Conservation (phyloP, 2,888 invertebrate species). For the Andricus curvator region DNA sequence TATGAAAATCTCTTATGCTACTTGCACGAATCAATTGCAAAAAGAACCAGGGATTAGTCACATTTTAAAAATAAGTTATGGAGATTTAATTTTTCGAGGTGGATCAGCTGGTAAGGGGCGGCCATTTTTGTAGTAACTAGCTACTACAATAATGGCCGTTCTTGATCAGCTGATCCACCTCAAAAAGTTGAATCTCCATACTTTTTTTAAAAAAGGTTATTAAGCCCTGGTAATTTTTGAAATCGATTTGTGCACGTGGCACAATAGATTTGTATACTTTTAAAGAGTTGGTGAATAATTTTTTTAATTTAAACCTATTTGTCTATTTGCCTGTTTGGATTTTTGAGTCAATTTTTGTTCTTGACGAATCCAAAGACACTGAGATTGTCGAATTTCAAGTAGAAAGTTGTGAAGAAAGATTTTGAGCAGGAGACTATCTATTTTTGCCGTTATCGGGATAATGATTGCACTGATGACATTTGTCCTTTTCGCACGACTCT, state of each 20-base stretch:
- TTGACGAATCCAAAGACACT: background rate
- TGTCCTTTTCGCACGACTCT: constrained; percentile 36
- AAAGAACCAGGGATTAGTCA: background rate
- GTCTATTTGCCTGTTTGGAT: no score
- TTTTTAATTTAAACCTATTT: no score
- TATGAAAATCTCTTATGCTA: background rate
- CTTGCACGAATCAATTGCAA: background rate
- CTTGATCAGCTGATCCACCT: background rate
- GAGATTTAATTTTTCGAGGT: background rate
- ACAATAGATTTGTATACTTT: background rate
- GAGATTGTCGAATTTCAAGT: background rate
- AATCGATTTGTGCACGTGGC: background rate
- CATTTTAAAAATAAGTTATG: background rate
- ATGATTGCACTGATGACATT: constrained; percentile 37
- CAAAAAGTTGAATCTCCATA: background rate
- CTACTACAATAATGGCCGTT: background rate
- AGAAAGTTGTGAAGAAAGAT: background rate
- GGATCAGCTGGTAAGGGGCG: background rate
- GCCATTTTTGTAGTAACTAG: background rate
- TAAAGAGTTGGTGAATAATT: background rate
- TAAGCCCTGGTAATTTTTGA: background rate
- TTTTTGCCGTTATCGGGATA: constrained; percentile 13
- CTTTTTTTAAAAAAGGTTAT: background rate
- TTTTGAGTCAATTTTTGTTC: background rate
- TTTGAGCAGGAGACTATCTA: background rate